Percentiles rank a stretch among this genome's conserved stretches.
Evolutionary conservation across 2,113 vertebrate species (phyloP).

Genomic region (Microtus richardsoni): DNA sequence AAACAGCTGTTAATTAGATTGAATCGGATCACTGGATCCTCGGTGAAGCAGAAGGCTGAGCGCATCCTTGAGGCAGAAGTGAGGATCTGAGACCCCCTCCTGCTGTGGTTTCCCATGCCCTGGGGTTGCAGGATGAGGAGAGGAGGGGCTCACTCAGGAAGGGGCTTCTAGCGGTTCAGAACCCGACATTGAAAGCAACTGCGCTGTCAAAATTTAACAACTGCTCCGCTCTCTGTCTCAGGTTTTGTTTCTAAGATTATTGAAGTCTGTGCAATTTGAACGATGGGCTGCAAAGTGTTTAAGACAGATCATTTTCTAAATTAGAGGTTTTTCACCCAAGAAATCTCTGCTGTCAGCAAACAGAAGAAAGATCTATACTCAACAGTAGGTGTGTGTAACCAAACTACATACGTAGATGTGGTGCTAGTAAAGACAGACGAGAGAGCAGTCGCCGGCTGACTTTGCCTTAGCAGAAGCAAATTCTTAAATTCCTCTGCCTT

Average conservation of each 20-base stretch:
- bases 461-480: not conserved
- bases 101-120: not conserved
- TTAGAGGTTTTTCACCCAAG: slow-evolving; percentile 38
- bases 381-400: not conserved
- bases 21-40: not conserved
- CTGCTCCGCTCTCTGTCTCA: too few relatives aligned
- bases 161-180: not conserved
- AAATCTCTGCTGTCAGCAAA: slow-evolving; percentile 37
- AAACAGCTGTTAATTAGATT: not conserved
- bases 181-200: not conserved
- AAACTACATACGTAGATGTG: not conserved
- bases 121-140: not conserved
- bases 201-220: not conserved
- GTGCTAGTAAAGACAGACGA: not conserved
- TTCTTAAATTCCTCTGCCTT: not conserved
- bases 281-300: not conserved
- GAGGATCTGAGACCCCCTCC: not conserved
- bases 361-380: not conserved
- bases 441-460: not conserved
- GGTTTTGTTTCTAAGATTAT: slow-evolving; percentile 40
- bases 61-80: not conserved
- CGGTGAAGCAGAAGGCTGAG: not conserved
- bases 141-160: not conserved
- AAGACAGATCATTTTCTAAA: slow-evolving; percentile 52
- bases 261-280: not conserved